Evolutionary conservation across 2,797 vertebrate genomes (phyloP).

Genomic region (Myotis planiceps): DNA sequence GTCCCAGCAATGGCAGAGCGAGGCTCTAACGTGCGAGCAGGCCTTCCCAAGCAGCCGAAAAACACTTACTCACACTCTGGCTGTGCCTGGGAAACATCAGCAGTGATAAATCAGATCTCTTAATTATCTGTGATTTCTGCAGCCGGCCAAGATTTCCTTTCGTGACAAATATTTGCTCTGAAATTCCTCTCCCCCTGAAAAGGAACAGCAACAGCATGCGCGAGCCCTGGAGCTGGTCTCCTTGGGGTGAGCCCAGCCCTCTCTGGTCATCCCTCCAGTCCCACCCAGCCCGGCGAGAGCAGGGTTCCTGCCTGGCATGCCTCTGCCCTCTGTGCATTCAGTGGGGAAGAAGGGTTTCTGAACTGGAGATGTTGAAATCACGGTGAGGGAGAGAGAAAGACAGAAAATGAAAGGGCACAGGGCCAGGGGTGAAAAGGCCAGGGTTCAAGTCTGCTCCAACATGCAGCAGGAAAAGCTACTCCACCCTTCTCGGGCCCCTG

Average conservation of each 20-base stretch:
- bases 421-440: not conserved
- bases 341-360: not conserved
- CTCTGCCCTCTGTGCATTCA: not conserved
- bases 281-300: not conserved
- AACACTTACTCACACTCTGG: conserved; percentile 82
- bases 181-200: conserved; percentile 2
- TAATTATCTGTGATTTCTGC: conserved; percentile 77
- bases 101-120: conserved; percentile 83
- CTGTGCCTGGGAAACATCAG: conserved; percentile 81
- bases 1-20: not conserved
- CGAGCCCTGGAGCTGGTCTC: not conserved
- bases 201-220: not conserved
- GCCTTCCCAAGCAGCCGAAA: conserved; percentile 77
- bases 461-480: not conserved
- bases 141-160: conserved; percentile 66
- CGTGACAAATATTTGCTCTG: conserved; percentile 61
- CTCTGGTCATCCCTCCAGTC: not conserved
- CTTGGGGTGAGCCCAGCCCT: not conserved
- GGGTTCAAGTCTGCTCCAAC: not conserved
- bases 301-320: conserved; percentile 33
- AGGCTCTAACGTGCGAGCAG: conserved; percentile 5
- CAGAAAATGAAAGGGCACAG: not conserved
- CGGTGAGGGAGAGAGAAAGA: too few species aligned
- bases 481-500: rapidly evolving
- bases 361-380: not conserved